These are phyloP conservation scores for Pterocles orientalis DNA, from an alignment of 2,113 vertebrate species.

Conservation along the genomic window DNA sequence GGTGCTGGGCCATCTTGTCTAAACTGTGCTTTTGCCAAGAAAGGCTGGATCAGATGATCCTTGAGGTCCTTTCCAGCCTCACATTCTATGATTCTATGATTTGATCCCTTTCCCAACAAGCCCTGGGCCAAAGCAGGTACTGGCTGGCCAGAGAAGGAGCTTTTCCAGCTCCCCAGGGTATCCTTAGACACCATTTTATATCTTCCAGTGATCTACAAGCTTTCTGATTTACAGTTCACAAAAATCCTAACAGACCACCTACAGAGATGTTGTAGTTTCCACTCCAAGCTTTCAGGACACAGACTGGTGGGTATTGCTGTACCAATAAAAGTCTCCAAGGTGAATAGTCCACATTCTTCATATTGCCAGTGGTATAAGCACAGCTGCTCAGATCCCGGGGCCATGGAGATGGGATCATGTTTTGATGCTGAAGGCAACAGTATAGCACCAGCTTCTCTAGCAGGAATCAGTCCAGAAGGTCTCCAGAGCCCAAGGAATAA, in stretches of 20 bases:
- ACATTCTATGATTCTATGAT: neutral
- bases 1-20: too few relatives aligned
- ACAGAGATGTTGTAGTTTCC: neutral
- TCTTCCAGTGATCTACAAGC: neutral
- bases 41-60: too few relatives aligned
- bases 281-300: neutral
- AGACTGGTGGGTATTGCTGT: neutral
- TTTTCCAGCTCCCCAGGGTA: neutral
- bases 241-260: neutral
- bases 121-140: neutral
- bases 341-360: neutral
- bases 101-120: neutral
- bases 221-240: neutral
- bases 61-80: too few relatives aligned
- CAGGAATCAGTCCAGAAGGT: neutral
- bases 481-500: neutral
- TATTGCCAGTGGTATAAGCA: neutral
- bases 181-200: neutral
- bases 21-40: too few relatives aligned
- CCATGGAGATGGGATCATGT: fast-evolving
- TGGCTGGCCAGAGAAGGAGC: neutral
- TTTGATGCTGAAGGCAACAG: neutral
- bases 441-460: neutral
- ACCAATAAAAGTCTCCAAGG: neutral
- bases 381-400: neutral